Evolutionary conservation across 2,113 vertebrate species (phyloP).

Genomic region (Microtus richardsoni): DNA sequence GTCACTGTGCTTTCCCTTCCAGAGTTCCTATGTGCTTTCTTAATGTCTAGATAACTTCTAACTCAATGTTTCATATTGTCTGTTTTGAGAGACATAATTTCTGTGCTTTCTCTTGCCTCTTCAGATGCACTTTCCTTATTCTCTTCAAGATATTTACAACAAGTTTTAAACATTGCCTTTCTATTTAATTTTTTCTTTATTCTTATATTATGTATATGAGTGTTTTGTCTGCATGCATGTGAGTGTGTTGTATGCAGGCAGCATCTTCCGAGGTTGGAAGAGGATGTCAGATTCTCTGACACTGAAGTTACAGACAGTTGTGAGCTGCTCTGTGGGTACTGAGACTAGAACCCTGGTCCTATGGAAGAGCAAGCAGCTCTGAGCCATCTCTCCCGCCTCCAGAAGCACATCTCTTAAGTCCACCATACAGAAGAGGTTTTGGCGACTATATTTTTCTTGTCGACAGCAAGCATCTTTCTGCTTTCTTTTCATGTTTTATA

Average conservation of each 20-base stretch:
- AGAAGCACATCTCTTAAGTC: not conserved
- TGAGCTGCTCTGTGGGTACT: not conserved
- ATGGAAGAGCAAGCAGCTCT: too few species aligned
- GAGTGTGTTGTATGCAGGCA: not conserved
- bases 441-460: not conserved
- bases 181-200: not conserved
- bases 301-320: not conserved
- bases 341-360: not conserved
- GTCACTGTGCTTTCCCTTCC: not conserved
- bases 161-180: not conserved
- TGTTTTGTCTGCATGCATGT: not conserved
- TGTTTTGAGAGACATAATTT: not conserved
- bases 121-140: not conserved
- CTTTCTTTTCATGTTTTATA: not conserved
- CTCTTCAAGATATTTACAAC: not conserved
- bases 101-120: not conserved
- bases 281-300: not conserved
- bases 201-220: not conserved
- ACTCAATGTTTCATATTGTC: not conserved
- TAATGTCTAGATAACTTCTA: not conserved
- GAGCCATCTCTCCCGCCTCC: too few species aligned
- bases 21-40: not conserved
- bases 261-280: not conserved
- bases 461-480: not conserved
- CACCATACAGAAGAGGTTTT: not conserved